phyloP scores from a whole-genome alignment of 1,140 invertebrate genomes.

The Trichomalopsis sarcophagae region DNA sequence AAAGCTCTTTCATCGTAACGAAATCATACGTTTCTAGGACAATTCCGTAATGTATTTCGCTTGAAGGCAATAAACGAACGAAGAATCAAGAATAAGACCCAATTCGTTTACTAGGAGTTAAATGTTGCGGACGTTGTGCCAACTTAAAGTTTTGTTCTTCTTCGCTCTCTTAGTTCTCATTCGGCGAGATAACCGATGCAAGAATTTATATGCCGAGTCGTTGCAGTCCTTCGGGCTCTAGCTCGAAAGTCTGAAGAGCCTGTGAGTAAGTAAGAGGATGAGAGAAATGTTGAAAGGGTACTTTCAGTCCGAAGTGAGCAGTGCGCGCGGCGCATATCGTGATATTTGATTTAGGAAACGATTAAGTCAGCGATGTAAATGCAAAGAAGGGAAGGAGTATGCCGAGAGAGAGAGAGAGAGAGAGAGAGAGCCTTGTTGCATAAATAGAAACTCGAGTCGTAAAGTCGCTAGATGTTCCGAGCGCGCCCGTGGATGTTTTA shows the following conservation, averaged over 20 bases:
- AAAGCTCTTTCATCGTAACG: not conserved
- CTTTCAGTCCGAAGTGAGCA: not conserved
- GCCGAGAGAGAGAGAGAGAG: not conserved
- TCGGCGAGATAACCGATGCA: not conserved
- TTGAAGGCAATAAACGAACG: too few species aligned
- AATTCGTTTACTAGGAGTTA: not conserved
- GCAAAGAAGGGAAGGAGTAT: not conserved
- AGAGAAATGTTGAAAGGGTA: not conserved
- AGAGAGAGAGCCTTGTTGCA: not conserved
- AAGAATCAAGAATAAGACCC: not conserved
- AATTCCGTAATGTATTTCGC: too few species aligned
- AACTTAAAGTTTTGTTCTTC: not conserved
- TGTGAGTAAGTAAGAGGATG: not conserved
- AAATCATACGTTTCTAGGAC: not conserved
- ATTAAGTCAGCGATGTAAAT: conserved; percentile 8
- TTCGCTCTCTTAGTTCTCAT: not conserved
- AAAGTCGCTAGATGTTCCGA: not conserved
- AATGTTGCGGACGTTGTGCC: not conserved
- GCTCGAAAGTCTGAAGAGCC: not conserved
- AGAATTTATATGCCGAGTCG: not conserved
- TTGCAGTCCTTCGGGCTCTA: not conserved
- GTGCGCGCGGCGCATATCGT: not conserved
- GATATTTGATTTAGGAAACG: conserved; percentile 27
- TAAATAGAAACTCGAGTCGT: conserved; percentile 22
- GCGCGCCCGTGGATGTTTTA: conserved; percentile 2